Base-by-base conservation (phyloP, 1,140 invertebrate species). In the Agrypnia vestita region DNA sequence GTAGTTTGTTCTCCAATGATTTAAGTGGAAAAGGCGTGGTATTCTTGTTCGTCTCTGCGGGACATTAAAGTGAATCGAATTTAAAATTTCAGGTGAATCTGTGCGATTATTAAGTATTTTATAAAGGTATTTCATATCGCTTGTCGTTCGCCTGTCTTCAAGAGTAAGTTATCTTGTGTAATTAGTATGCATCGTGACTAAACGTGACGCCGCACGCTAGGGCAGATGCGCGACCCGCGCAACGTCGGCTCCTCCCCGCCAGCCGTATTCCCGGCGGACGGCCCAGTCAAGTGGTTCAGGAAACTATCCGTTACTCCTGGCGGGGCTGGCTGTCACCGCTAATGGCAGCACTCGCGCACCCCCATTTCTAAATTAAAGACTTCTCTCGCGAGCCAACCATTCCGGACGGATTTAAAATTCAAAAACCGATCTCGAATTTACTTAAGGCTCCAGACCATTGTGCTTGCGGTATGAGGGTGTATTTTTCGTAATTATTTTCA, bases 311-410 rank as follows among this genome's bases (percentile, higher is more conserved):
- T 64, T 43, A 64, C 53, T 56, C 53, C 11, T 19, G 53, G 53
- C 53, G 59, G 59, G 59, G 59, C 9, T 9, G 25, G 61, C 61
- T 64, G 61, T 64, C 61, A 64, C 19, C 61, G 61, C 61, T 64
- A 64, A 64, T 64, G 61, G 61, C 6, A 17, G 8, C 21, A 11
- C 7, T 25, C 59, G 8, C 59, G 12, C 0, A 15, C 3, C 21
- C 21, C 59, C 13, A 35, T 35, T 35, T 35, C 25, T 35, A 35
- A 35, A 35, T 35, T 35, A 35, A 13, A 12, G 49, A 15, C 3
- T 51, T 51, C 8, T 51, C 11, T 51, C n/a, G 11, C n/a, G 49
- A 15, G 11, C 11, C 11, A 15, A 51, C 49, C n/a, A 51, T 51
- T 51, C 49, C 49, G n/a, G 49, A 51, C 49, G 49, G 49, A 15